A percentile compares a stretch with the other conserved stretches of the same genome.
Evolutionary conservation across 2,888 invertebrate species (phyloP).

Genomic region (Tricholauxania praeusta): DNA sequence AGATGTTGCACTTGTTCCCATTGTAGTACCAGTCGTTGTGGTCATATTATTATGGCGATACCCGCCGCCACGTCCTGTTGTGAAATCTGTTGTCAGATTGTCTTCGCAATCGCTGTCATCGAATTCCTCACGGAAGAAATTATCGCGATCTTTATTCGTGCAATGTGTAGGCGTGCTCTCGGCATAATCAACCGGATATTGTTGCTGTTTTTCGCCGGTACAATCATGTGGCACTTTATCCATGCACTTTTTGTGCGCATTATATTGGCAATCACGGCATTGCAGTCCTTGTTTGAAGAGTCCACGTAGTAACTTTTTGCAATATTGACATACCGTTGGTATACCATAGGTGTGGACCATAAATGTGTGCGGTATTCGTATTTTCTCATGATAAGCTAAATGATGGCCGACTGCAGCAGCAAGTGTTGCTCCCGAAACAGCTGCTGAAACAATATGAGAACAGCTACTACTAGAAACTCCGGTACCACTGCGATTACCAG

Average conservation of each 20-base stretch:
- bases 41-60: slow-evolving; percentile 25
- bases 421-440: slow-evolving; percentile 44
- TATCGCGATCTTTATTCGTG: slow-evolving; percentile 55
- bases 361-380: slow-evolving; percentile 95
- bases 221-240: slow-evolving; percentile 92
- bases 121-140: slow-evolving; percentile 69
- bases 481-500: slow-evolving; percentile 63
- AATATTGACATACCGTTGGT: slow-evolving; percentile 96
- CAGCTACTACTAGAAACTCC: slow-evolving; percentile 55
- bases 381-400: slow-evolving; percentile 59
- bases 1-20: neutral
- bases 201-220: slow-evolving; percentile 84
- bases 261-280: slow-evolving; percentile 97
- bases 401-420: slow-evolving; percentile 61
- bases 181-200: slow-evolving; percentile 60
- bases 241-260: slow-evolving; percentile 94
- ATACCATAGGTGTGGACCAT: slow-evolving; percentile 96
- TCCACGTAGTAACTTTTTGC: slow-evolving; percentile 95
- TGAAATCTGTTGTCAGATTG: slow-evolving; percentile 60
- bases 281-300: slow-evolving; percentile 97
- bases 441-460: slow-evolving; percentile 29
- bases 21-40: slow-evolving; percentile 32
- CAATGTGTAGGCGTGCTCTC: slow-evolving; percentile 50
- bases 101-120: slow-evolving; percentile 74
- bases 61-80: slow-evolving; percentile 29